A percentile compares a stretch with the other conserved stretches of the same genome.
phyloP scores from a whole-genome alignment of 2,797 vertebrate genomes.

The Choloepus didactylus region DNA sequence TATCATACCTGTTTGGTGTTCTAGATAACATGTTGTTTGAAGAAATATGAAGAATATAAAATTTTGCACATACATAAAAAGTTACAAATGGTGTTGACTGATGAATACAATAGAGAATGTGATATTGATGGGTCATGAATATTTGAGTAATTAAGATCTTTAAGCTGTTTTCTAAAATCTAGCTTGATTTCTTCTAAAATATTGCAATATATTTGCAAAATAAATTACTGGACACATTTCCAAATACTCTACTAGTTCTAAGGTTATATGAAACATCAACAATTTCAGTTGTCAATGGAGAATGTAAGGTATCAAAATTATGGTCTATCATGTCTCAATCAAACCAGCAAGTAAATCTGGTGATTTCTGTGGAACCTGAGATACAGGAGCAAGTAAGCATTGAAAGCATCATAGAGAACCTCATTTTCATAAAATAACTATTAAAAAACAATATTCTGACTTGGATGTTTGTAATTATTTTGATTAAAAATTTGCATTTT shows the following conservation, averaged over 20 bases:
- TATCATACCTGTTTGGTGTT: neutral
- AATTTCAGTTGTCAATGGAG: neutral
- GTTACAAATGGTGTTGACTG: neutral
- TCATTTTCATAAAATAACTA: neutral
- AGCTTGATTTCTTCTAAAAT: neutral
- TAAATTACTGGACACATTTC: neutral
- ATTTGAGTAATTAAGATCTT: conserved; percentile 13
- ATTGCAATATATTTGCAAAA: neutral
- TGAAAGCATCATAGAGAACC: neutral
- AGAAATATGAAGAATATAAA: neutral
- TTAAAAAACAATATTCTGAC: neutral
- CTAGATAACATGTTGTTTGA: neutral
- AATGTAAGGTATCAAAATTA: neutral
- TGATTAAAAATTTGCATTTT: conserved; percentile 1
- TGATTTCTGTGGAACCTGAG: neutral
- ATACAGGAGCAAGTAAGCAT: neutral
- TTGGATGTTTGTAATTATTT: neutral
- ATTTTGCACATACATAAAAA: neutral
- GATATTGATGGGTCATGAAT: neutral
- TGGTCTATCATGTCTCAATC: neutral
- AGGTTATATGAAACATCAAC: neutral
- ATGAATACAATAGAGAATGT: neutral
- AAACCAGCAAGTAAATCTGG: neutral
- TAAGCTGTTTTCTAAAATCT: neutral
- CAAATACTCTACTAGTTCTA: neutral